These are phyloP conservation scores for Calliscelio sp. DNA, from an alignment of 2,888 invertebrate genomes.

Conservation along the genomic window DNA sequence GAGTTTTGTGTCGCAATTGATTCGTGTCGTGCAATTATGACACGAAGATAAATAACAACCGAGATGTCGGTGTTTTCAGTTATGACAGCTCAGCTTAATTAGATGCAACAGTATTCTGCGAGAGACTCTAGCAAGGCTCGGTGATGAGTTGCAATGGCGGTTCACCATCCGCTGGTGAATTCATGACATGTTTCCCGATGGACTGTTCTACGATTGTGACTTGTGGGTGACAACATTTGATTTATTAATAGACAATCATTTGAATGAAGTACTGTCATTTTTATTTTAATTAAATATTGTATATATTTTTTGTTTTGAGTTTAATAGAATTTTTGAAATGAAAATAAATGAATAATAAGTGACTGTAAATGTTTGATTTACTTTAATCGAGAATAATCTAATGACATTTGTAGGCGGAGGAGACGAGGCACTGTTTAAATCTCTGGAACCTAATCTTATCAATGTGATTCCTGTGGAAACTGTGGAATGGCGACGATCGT, in stretches of 20 bases:
- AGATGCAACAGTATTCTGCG: too few species aligned
- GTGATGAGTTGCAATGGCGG: constrained; percentile 85
- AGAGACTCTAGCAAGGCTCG: constrained; percentile 76
- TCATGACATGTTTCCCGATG: constrained; percentile 84
- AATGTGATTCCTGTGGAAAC: constrained; percentile 94
- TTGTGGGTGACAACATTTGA: constrained; percentile 88
- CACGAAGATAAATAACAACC: constrained; percentile 49
- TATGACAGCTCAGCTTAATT: too few species aligned
- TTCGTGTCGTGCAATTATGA: constrained; percentile 39
- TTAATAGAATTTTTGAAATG: too few species aligned
- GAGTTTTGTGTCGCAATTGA: constrained; percentile 32
- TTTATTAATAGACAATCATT: too few species aligned
- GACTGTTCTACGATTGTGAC: constrained; percentile 91
- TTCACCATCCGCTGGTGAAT: constrained; percentile 78
- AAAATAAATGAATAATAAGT: too few species aligned
- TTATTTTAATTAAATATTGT: too few species aligned
- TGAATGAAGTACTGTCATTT: too few species aligned
- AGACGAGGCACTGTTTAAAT: constrained; percentile 93
- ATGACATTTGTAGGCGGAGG: too few species aligned
- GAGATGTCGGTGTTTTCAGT: constrained; percentile 35
- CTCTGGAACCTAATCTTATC: constrained; percentile 92
- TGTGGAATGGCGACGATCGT: constrained; percentile 96
- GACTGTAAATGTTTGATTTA: too few species aligned
- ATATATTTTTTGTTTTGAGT: constrained; percentile 1
- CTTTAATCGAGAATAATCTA: too few species aligned